These are phyloP conservation scores for Drepana falcataria DNA, from an alignment of 2,888 invertebrate species.

Conservation along the genomic window DNA sequence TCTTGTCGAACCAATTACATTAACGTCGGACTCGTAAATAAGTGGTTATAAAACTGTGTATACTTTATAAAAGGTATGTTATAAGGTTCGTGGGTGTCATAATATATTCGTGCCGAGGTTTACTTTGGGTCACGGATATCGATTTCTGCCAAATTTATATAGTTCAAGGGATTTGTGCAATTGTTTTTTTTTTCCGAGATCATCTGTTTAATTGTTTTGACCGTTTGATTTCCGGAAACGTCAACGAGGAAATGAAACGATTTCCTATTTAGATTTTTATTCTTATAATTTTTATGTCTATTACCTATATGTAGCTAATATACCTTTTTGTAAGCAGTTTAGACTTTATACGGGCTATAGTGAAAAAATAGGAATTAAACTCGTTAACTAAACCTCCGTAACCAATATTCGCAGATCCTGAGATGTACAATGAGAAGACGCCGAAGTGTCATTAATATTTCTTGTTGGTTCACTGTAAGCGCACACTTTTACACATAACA, in stretches of 20 bases:
- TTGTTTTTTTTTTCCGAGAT: not conserved
- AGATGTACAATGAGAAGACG: too few species aligned
- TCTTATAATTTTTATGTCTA: too few species aligned
- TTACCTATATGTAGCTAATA: too few species aligned
- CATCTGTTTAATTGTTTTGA: too few species aligned
- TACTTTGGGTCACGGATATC: constrained; percentile 1
- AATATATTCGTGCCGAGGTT: constrained; percentile 1
- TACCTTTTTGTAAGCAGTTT: too few species aligned
- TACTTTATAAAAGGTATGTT: not conserved
- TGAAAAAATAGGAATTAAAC: too few species aligned
- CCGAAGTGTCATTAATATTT: too few species aligned
- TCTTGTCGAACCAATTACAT: not conserved
- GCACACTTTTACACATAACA: too few species aligned
- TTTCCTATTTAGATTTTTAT: not conserved
- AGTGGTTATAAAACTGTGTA: not conserved
- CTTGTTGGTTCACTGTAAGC: too few species aligned
- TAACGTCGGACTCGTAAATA: constrained; percentile 1
- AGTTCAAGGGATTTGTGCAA: not conserved
- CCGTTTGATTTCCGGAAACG: not conserved
- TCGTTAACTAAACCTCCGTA: too few species aligned
- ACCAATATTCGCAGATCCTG: too few species aligned
- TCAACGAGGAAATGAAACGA: not conserved
- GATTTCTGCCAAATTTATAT: not conserved
- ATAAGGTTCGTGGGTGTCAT: not conserved
- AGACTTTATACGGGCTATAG: too few species aligned